A percentile compares a stretch with the other conserved stretches of the same genome.
phyloP scores from a whole-genome alignment of 2,797 vertebrate genomes.

The Orestias chungarensis region DNA sequence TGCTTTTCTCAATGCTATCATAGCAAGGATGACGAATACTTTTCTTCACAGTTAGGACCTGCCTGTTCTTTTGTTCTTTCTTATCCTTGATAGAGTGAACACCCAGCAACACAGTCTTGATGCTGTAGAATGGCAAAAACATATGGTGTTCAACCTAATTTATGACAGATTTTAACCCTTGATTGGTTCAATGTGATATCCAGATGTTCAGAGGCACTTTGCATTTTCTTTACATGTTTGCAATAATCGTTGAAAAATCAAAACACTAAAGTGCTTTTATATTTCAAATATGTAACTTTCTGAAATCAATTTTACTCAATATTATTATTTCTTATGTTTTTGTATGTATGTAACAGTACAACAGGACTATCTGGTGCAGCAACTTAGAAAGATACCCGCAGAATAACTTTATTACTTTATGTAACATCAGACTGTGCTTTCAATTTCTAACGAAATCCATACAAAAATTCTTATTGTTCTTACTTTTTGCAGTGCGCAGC shows the following conservation, averaged over 20 bases:
- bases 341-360: not conserved
- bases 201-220: too few species aligned
- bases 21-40: conserved; percentile 47
- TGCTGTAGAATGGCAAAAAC: not conserved
- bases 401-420: too few species aligned
- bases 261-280: too few species aligned
- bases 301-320: too few species aligned
- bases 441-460: not conserved
- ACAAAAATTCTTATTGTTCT: conserved; percentile 1
- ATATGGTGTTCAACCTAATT: not conserved
- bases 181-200: too few species aligned
- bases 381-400: too few species aligned
- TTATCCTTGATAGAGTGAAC: conserved; percentile 55
- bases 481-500: conserved; percentile 70
- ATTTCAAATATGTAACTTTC: too few species aligned
- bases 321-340: too few species aligned
- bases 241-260: too few species aligned
- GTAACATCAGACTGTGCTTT: not conserved
- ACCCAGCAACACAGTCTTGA: conserved; percentile 45
- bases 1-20: fast-evolving
- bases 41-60: conserved; percentile 22
- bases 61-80: conserved; percentile 6
- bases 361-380: too few species aligned
- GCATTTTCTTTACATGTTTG: too few species aligned
- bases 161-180: not conserved